Evolutionary conservation across 2,888 invertebrate genomes (phyloP).

Genomic region (Scaptomyza flava): DNA sequence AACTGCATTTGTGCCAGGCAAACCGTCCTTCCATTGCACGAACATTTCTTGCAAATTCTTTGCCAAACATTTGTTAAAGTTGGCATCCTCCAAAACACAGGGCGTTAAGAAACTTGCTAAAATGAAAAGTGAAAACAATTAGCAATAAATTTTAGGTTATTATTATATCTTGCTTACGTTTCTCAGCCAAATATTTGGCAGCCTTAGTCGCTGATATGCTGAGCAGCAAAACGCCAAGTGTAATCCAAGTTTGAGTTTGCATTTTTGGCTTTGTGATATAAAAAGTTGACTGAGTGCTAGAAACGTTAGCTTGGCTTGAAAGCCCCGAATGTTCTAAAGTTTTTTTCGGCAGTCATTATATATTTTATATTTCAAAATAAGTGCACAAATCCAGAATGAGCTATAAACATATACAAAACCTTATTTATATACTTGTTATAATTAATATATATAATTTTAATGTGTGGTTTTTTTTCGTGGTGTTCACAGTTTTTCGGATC

Average conservation of each 20-base stretch:
- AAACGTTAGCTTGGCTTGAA: slow-evolving; percentile 35
- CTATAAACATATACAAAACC: neutral
- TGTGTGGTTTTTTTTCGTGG: slow-evolving; percentile 26
- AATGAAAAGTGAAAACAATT: neutral
- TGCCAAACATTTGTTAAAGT: slow-evolving; percentile 44
- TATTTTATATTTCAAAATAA: slow-evolving; percentile 52
- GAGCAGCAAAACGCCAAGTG: slow-evolving; percentile 22
- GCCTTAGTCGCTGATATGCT: slow-evolving; percentile 11
- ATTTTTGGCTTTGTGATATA: slow-evolving; percentile 21
- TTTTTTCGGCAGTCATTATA: slow-evolving; percentile 21
- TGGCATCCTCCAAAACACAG: slow-evolving; percentile 43
- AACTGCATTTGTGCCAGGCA: slow-evolving; percentile 63
- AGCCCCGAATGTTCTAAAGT: slow-evolving; percentile 38
- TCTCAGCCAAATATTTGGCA: slow-evolving; percentile 50
- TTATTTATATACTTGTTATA: slow-evolving; percentile 16
- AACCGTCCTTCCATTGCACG: slow-evolving; percentile 60
- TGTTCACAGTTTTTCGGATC: slow-evolving; percentile 13
- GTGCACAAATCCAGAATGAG: slow-evolving; percentile 36
- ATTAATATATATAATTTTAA: slow-evolving; percentile 19
- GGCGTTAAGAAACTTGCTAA: slow-evolving; percentile 55
- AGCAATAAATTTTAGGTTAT: neutral
- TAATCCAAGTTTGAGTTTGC: slow-evolving; percentile 24
- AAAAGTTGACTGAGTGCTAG: slow-evolving; percentile 2
- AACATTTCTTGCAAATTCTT: slow-evolving; percentile 53
- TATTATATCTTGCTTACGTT: slow-evolving; percentile 41